Evolutionary conservation across 2,888 invertebrate genomes (phyloP).

Genomic region (Ariolimax columbianus): DNA sequence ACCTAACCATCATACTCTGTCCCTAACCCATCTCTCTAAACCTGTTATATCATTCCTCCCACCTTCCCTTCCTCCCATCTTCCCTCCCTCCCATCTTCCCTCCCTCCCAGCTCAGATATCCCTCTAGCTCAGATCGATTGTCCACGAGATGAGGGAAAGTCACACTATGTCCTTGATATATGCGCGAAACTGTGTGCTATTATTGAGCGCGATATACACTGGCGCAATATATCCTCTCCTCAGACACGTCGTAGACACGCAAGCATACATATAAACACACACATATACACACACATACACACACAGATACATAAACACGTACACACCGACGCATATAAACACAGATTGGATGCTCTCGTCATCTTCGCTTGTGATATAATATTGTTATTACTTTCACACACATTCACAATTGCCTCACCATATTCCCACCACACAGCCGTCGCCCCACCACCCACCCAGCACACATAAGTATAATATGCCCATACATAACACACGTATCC

Average conservation of each 20-base stretch:
- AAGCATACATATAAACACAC: background rate
- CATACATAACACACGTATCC: too few relatives aligned
- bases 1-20: background rate
- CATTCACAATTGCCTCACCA: too few relatives aligned
- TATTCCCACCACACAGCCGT: too few relatives aligned
- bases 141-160: slow-evolving; percentile 6
- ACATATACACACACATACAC: background rate
- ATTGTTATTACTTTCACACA: too few relatives aligned
- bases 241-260: background rate
- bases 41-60: too few relatives aligned
- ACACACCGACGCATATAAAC: too few relatives aligned
- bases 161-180: background rate
- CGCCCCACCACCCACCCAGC: too few relatives aligned
- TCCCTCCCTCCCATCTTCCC: background rate
- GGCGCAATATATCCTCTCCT: background rate
- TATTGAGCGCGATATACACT: background rate
- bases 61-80: background rate
- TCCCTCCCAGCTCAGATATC: background rate
- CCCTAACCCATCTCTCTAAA: background rate
- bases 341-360: too few relatives aligned
- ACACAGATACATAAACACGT: background rate
- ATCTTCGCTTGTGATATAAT: too few relatives aligned
- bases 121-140: slow-evolving; percentile 12
- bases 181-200: background rate
- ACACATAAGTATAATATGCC: too few relatives aligned